These are phyloP conservation scores for Labrus mixtus DNA, from an alignment of 2,113 vertebrate species.

Conservation along the genomic window DNA sequence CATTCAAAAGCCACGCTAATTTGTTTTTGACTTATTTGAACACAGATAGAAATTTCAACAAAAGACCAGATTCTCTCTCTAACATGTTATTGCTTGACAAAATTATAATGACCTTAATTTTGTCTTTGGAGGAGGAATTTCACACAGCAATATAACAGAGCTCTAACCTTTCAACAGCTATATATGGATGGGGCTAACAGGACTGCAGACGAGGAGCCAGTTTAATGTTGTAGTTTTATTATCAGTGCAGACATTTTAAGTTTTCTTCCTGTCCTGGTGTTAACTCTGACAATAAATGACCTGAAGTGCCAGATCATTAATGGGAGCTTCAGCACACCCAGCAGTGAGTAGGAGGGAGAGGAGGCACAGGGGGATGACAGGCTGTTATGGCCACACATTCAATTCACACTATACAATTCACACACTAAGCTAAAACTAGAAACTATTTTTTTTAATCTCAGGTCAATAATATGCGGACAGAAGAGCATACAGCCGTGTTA, in stretches of 20 bases:
- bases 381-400: slow-evolving; percentile 21
- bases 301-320: slow-evolving; percentile 44
- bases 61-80: background rate
- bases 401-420: slow-evolving; percentile 1
- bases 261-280: slow-evolving; percentile 17
- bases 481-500: background rate
- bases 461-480: background rate
- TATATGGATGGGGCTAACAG: slow-evolving; percentile 16
- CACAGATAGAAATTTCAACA: background rate
- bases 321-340: slow-evolving; percentile 36
- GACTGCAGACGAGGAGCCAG: slow-evolving; percentile 11
- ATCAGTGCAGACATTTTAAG: slow-evolving; percentile 41
- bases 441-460: no score
- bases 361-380: slow-evolving; percentile 21
- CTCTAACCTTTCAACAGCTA: slow-evolving; percentile 9
- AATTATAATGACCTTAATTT: background rate
- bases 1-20: slow-evolving; percentile 9
- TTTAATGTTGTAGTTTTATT: background rate
- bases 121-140: background rate
- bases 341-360: background rate
- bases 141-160: background rate
- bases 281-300: slow-evolving; percentile 36
- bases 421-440: slow-evolving; percentile 12
- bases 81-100: background rate
- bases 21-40: background rate